Conservation (phyloP, 1,140 invertebrate species). For the Grapholita molesta region DNA sequence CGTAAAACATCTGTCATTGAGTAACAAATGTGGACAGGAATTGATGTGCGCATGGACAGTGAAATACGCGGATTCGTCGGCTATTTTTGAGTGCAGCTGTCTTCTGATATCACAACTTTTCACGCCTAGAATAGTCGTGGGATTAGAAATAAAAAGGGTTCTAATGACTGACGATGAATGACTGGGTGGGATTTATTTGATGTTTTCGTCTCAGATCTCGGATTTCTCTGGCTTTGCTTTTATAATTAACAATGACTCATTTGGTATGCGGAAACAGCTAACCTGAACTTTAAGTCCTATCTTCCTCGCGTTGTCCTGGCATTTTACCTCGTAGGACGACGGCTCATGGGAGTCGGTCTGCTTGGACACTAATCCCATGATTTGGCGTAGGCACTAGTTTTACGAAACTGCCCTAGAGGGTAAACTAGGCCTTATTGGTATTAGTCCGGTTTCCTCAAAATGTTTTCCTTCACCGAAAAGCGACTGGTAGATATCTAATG, state of each 20-base stretch:
- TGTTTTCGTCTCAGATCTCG: background rate
- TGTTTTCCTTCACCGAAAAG: too few species aligned
- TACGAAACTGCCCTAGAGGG: too few species aligned
- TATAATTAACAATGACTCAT: background rate
- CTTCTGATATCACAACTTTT: slow-evolving; percentile 51
- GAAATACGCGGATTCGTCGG: slow-evolving; percentile 70
- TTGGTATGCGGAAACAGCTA: too few species aligned
- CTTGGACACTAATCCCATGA: too few species aligned
- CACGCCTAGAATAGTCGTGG: slow-evolving; percentile 8
- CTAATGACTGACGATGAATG: slow-evolving; percentile 1
- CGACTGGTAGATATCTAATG: too few species aligned
- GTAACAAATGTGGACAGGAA: slow-evolving; percentile 72
- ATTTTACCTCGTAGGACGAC: too few species aligned
- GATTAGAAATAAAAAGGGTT: background rate
- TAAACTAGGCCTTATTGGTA: too few species aligned
- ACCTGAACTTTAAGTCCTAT: too few species aligned
- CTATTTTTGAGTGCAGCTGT: slow-evolving; percentile 71
- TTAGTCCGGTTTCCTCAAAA: too few species aligned
- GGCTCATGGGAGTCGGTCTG: too few species aligned
- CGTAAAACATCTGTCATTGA: slow-evolving; percentile 73
- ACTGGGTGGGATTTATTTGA: background rate
- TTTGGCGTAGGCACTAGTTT: too few species aligned
- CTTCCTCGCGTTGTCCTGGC: too few species aligned
- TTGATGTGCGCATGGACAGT: slow-evolving; percentile 71
- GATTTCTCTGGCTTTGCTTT: background rate